Conservation (phyloP, 2,888 invertebrate species). For the Amiota mariae region DNA sequence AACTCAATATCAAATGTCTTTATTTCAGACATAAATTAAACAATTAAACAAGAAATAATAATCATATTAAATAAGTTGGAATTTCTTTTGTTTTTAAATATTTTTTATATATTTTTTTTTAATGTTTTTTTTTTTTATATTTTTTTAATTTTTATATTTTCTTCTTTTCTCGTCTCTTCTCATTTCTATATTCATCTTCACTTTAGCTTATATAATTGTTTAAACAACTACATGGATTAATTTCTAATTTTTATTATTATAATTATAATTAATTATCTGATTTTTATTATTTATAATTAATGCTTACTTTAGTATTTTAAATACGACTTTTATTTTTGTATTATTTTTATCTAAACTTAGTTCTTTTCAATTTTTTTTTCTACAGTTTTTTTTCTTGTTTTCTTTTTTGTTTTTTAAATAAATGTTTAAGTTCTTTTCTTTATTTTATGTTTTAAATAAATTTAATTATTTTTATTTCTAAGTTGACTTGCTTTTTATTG, state of each 20-base stretch:
- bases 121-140: conserved; percentile 38
- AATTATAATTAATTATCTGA: conserved; percentile 40
- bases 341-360: conserved; percentile 17
- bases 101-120: conserved; percentile 38
- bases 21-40: not conserved
- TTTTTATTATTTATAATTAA: conserved; percentile 50
- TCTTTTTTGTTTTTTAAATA: not conserved
- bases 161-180: conserved; percentile 33
- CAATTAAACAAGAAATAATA: not conserved
- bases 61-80: conserved; percentile 16
- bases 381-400: not conserved
- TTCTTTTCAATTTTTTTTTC: not conserved
- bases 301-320: conserved; percentile 52
- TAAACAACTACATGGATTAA: conserved; percentile 67
- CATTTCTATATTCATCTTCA: conserved; percentile 35
- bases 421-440: not conserved
- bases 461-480: conserved; percentile 31
- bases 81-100: conserved; percentile 45
- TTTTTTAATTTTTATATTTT: conserved; percentile 33
- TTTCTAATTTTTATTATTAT: conserved; percentile 61
- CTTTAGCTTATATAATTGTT: conserved; percentile 48
- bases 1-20: no score
- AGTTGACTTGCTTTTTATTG: conserved; percentile 55
- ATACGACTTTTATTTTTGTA: conserved; percentile 40
- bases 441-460: conserved; percentile 30